A percentile compares a stretch with the other conserved stretches of the same genome.
Evolutionary conservation across 2,113 vertebrate genomes (phyloP).

Genomic region (Eidolon helvum): DNA sequence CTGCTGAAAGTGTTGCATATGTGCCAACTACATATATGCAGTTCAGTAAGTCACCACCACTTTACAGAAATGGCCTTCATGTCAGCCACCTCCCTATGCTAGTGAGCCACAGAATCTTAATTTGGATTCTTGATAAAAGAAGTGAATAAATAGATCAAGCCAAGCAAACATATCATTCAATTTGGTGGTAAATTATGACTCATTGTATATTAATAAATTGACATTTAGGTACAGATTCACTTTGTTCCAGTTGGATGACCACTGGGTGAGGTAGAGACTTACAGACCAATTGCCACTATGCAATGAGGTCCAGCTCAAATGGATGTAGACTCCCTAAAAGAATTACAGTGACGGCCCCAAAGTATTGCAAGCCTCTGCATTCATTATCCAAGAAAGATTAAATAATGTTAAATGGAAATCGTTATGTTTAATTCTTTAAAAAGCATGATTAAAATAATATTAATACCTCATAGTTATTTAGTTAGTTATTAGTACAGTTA

Average conservation of each 20-base stretch:
- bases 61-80: background rate
- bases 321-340: background rate
- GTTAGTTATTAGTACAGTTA: background rate
- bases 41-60: background rate
- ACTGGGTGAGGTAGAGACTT: background rate
- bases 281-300: background rate
- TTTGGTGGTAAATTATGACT: background rate
- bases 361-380: background rate
- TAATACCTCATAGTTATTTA: background rate
- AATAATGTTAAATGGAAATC: background rate
- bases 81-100: background rate
- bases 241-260: background rate
- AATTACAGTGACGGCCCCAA: background rate
- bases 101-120: background rate
- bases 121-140: background rate
- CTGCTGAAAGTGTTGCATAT: fast-evolving
- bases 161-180: background rate
- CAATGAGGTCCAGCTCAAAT: background rate
- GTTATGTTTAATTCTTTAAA: conserved; percentile 23
- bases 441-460: background rate
- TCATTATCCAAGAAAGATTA: background rate
- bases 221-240: background rate
- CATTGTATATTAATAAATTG: background rate
- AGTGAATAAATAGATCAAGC: background rate
- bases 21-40: too few relatives aligned